Conservation (phyloP, 2,888 invertebrate species). For the Eupithecia abbreviata region DNA sequence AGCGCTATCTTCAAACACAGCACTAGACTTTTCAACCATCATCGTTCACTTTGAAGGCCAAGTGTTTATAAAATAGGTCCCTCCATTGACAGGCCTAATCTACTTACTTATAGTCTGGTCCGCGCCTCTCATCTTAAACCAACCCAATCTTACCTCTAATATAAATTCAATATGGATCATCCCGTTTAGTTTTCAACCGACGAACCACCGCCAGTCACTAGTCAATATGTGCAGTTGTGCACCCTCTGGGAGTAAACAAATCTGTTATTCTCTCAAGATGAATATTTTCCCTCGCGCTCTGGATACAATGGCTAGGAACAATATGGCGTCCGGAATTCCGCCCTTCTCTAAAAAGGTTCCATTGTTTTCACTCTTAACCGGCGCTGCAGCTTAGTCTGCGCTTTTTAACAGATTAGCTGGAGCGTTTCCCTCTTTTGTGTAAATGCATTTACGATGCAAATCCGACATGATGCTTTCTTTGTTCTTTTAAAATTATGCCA, state of each 20-base stretch:
- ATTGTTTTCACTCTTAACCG: constrained; percentile 54
- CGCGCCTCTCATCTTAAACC: not conserved
- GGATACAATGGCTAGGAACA: constrained; percentile 54
- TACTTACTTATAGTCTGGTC: not conserved
- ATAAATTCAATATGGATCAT: not conserved
- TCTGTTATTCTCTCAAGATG: constrained; percentile 48
- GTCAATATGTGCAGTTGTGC: constrained; percentile 32
- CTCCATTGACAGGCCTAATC: not conserved
- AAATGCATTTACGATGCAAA: constrained; percentile 32
- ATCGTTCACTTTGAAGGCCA: not conserved
- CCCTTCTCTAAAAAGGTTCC: constrained; percentile 54
- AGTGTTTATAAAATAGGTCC: not conserved
- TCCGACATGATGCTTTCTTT: constrained; percentile 20
- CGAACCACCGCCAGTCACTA: not conserved
- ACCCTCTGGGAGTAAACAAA: constrained; percentile 38
- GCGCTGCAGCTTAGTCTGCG: constrained; percentile 50
- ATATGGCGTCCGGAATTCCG: constrained; percentile 54
- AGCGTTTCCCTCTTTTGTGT: constrained; percentile 41
- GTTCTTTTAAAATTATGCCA: not conserved
- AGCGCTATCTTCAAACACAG: not conserved
- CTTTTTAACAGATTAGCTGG: constrained; percentile 52
- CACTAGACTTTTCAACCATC: not conserved
- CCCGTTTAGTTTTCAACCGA: not conserved
- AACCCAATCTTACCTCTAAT: not conserved
- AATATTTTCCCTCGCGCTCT: constrained; percentile 54